Base-by-base conservation (phyloP, 2,797 vertebrate genomes). In the Acanthiza pusilla region DNA sequence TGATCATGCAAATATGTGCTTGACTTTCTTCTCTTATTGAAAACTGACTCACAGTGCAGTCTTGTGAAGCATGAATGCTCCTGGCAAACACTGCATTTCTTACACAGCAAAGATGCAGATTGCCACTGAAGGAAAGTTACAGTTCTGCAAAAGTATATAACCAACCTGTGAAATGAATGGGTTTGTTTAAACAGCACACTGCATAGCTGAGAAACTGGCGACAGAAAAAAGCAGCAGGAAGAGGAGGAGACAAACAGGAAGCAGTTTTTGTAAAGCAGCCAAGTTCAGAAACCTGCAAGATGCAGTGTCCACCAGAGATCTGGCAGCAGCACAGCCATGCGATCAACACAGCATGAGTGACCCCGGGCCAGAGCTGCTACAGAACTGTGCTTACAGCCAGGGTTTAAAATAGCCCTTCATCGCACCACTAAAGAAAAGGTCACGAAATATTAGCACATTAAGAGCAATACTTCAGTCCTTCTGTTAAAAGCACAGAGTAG, bases 241-340 rank as follows among this genome's bases (percentile, higher is more conserved):
- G 63, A 92, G 65, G 85, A 89, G 61, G 15, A 90, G 93, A 95
- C 87, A 87, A 94, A 91, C 85, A 88, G 89, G 93, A 95, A 90
- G 76, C 51, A 82, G 65, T 29, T 61, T 48, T 62, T 87, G 91
- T 65, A 87, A 78, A 70, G 75, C 72, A 86, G 89, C 75, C 90
- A 92, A 93, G 72, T 53, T 58, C 65, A 82, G 71, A 85, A 71
- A 63, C 68, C 82, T 67, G 36, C 53, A 61, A 45, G 68, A 66
- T 26, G 25, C 40, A 67, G 22, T 0, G 7, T 16, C 62, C 4
- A 22, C 21, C 43, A 20, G 19, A 67, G 72, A 79, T 29, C 19
- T 55, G 87, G 84, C 62, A 50, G 36, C 12, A 57, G 50, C 9
- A 2, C 47, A 63, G 75, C 57, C 27, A 13, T 0, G 9, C 1